phyloP scores from a whole-genome alignment of 37 sponge, comb jelly and placozoan genomes.

The Crambe crambe region DNA sequence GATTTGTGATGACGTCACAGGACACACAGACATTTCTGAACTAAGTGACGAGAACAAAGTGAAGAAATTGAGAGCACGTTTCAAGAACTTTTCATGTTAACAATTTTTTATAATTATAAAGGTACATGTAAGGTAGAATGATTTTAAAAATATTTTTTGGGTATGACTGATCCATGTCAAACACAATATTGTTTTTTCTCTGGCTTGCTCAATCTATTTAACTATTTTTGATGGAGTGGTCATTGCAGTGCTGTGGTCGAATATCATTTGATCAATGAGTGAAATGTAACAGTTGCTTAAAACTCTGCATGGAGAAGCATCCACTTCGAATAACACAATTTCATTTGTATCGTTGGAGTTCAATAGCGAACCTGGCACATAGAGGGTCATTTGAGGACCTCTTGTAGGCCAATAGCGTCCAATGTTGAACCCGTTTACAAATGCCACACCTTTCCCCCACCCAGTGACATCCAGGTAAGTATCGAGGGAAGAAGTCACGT shows the following conservation, averaged over 20 bases:
- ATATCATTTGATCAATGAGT: no score
- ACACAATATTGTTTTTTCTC: no score
- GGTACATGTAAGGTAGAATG: no score
- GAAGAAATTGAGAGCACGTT: neutral
- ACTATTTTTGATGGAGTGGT: no score
- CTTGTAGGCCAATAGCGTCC: conserved; percentile 94
- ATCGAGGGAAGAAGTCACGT: conserved; percentile 30
- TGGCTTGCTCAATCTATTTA: no score
- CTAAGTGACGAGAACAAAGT: neutral
- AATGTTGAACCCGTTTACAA: conserved; percentile 87
- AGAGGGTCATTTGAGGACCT: conserved; percentile 95
- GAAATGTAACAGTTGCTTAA: no score
- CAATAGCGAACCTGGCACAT: conserved; percentile 84
- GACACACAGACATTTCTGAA: neutral
- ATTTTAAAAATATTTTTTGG: no score
- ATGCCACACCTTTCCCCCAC: conserved; percentile 85
- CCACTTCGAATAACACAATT: conserved; percentile 69
- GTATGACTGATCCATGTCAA: no score
- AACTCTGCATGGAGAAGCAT: conserved; percentile 59
- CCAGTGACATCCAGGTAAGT: conserved; percentile 57
- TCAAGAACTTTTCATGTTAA: no score
- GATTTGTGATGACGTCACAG: neutral
- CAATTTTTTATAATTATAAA: no score
- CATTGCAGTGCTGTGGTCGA: no score
- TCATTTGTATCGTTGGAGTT: conserved; percentile 41